Percentiles rank a stretch among this genome's conserved stretches.
These are phyloP conservation scores for Eupithecia subfuscata DNA, from an alignment of 2,888 invertebrate species.

Conservation along the genomic window DNA sequence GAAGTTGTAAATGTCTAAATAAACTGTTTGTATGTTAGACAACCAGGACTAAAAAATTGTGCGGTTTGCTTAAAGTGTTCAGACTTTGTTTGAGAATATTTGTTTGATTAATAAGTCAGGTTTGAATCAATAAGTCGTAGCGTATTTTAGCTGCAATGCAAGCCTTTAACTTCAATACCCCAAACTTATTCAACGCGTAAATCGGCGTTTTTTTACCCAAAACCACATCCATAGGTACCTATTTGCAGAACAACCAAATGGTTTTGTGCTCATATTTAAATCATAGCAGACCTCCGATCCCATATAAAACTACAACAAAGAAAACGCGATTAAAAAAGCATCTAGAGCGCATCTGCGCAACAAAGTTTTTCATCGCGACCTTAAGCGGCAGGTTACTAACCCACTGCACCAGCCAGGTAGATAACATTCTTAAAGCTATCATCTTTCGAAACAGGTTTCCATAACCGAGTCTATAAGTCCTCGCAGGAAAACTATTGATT, in stretches of 20 bases:
- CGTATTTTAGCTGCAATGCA: no score
- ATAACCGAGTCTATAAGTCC: conserved; percentile 21
- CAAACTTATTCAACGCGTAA: no score
- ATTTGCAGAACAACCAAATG: background rate
- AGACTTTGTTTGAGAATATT: no score
- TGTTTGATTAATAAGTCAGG: no score
- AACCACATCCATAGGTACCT: background rate
- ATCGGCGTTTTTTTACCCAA: background rate
- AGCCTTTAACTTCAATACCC: no score
- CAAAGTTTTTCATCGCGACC: conserved; percentile 26
- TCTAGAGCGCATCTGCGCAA: conserved; percentile 14
- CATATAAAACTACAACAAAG: conserved; percentile 4
- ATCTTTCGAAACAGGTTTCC: conserved; percentile 44
- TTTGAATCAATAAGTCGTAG: no score
- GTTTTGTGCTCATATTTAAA: background rate
- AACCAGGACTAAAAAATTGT: no score
- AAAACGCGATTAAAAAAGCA: conserved; percentile 5
- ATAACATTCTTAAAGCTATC: conserved; percentile 42
- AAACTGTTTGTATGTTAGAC: no score
- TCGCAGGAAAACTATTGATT: conserved; percentile 54
- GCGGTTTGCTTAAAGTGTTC: no score
- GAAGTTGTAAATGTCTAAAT: no score
- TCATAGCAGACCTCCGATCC: background rate
- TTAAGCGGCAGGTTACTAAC: conserved; percentile 42
- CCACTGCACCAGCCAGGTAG: conserved; percentile 39